Evolutionary conservation across 1,140 invertebrate species (phyloP).

Genomic region (Zaprionus nigranus): DNA sequence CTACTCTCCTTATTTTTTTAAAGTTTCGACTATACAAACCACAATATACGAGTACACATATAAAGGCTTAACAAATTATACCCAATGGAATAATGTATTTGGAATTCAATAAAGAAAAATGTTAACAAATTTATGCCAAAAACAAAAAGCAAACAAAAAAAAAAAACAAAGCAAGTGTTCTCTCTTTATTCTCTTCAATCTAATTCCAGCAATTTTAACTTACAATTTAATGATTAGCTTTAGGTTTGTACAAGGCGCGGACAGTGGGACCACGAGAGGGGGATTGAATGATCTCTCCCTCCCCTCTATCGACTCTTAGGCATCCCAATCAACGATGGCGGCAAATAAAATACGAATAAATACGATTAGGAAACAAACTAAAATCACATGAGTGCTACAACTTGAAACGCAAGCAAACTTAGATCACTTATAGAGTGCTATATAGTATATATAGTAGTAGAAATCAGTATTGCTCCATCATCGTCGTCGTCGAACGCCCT

Average conservation of each 20-base stretch:
- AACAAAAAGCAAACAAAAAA: slow-evolving; percentile 26
- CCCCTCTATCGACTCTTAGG: neutral
- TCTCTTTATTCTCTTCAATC: neutral
- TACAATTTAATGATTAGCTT: slow-evolving; percentile 72
- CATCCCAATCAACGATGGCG: slow-evolving; percentile 57
- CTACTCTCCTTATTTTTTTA: neutral
- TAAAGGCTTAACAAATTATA: slow-evolving; percentile 64
- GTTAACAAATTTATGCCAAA: slow-evolving; percentile 70
- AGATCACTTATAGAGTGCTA: slow-evolving; percentile 9
- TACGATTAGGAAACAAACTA: slow-evolving; percentile 73
- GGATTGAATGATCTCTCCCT: neutral
- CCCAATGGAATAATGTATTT: slow-evolving; percentile 68
- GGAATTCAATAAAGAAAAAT: slow-evolving; percentile 81
- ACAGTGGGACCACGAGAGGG: slow-evolving; percentile 11
- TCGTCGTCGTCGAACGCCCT: slow-evolving; percentile 74
- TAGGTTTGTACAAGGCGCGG: slow-evolving; percentile 69
- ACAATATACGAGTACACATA: slow-evolving; percentile 46
- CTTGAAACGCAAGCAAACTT: slow-evolving; percentile 33
- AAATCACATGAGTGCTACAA: slow-evolving; percentile 75
- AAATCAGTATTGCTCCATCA: slow-evolving; percentile 25
- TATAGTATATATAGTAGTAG: neutral
- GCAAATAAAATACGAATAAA: slow-evolving; percentile 71
- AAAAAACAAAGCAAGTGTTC: neutral
- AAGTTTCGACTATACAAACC: slow-evolving; percentile 43
- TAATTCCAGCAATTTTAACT: slow-evolving; percentile 50